These are phyloP conservation scores for Tyria jacobaeae DNA, from an alignment of 2,888 invertebrate species.

Conservation along the genomic window DNA sequence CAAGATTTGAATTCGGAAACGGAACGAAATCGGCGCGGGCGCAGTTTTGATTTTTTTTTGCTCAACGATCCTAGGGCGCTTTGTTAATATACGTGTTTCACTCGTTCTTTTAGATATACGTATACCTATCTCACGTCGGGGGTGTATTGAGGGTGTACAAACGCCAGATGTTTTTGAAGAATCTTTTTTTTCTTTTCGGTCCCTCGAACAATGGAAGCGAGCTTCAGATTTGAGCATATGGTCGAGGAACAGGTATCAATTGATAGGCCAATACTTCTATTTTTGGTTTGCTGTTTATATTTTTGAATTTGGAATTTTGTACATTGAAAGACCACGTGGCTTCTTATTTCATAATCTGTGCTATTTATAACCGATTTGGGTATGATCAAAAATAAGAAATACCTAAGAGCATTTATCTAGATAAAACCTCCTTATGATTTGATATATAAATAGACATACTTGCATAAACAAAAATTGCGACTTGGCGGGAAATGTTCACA, in stretches of 20 bases:
- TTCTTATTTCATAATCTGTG: not conserved
- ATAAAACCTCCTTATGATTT: no score
- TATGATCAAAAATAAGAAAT: no score
- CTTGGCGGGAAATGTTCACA: no score
- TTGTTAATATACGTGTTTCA: constrained; percentile 33
- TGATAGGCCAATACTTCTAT: constrained; percentile 50
- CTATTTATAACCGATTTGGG: no score
- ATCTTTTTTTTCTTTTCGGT: constrained; percentile 41
- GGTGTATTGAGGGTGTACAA: constrained; percentile 55
- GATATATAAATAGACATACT: no score
- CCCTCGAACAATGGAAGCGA: constrained; percentile 47
- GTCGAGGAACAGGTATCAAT: constrained; percentile 52
- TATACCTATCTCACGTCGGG: constrained; percentile 41
- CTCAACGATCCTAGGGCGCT: constrained; percentile 42
- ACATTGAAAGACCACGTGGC: constrained; percentile 8
- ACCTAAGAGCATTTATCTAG: no score
- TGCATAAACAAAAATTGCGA: no score
- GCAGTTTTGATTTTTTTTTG: constrained; percentile 53
- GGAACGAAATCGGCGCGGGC: constrained; percentile 56
- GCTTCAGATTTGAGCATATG: constrained; percentile 57
- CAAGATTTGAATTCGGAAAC: constrained; percentile 53
- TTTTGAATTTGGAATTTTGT: constrained; percentile 6
- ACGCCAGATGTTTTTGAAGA: constrained; percentile 55
- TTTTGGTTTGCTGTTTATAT: constrained; percentile 19
- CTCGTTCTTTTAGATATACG: constrained; percentile 12